A percentile compares a stretch with the other conserved stretches of the same genome.
Conservation (phyloP, 2,797 vertebrate species). For the Sarcoramphus papa region DNA sequence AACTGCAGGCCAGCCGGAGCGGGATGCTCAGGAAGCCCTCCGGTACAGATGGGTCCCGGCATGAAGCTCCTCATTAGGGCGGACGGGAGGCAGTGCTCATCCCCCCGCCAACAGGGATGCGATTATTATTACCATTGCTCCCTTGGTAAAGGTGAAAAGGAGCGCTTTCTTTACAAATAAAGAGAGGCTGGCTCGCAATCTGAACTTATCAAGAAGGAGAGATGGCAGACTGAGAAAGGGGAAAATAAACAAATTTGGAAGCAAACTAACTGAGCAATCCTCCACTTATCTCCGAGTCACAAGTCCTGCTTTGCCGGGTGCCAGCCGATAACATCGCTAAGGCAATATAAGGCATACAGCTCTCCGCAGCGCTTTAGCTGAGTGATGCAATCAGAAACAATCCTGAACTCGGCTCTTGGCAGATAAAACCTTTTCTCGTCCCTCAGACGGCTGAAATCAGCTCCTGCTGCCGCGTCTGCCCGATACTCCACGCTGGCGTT, state of each 20-base stretch:
- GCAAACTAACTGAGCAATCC: background rate
- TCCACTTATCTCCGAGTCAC: background rate
- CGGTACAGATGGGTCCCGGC: rapidly evolving
- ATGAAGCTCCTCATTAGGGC: rapidly evolving
- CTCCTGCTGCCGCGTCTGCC: background rate
- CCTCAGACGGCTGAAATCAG: background rate
- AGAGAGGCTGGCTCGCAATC: background rate
- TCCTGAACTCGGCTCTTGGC: background rate
- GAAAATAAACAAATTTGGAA: conserved; percentile 1
- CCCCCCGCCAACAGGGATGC: background rate
- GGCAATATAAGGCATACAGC: background rate
- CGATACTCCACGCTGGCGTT: rapidly evolving
- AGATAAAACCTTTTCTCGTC: background rate
- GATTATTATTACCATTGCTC: background rate
- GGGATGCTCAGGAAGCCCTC: background rate
- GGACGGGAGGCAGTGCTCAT: background rate
- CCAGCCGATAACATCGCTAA: background rate
- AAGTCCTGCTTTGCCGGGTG: background rate
- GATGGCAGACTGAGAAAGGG: background rate
- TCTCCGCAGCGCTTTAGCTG: background rate
- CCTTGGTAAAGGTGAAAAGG: background rate
- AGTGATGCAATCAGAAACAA: conserved; percentile 47
- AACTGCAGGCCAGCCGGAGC: background rate
- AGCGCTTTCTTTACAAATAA: background rate
- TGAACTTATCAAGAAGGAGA: background rate